phyloP scores from a whole-genome alignment of 2,888 invertebrate species.

The Drosophila nr. perissopoda region DNA sequence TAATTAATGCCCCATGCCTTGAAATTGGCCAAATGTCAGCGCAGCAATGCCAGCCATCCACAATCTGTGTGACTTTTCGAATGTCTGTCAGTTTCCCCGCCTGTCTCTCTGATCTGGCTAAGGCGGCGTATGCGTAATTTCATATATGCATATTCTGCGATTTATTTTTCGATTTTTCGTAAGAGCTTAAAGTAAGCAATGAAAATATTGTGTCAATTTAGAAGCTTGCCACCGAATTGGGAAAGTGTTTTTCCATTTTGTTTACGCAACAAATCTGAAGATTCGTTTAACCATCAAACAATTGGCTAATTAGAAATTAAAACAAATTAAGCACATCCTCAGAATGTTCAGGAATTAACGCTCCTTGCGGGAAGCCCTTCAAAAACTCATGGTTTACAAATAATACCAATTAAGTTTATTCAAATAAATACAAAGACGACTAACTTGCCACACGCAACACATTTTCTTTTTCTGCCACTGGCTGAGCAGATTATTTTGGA shows the following conservation, averaged over 20 bases:
- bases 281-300: neutral
- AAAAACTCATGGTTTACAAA: neutral
- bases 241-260: neutral
- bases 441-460: neutral
- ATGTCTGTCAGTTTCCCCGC: neutral
- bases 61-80: neutral
- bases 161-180: neutral
- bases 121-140: slow-evolving; percentile 70
- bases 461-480: neutral
- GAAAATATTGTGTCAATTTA: neutral
- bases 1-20: slow-evolving; percentile 62
- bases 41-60: slow-evolving; percentile 22
- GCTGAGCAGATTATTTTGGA: neutral
- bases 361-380: neutral
- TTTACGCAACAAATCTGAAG: neutral
- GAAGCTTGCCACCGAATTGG: neutral
- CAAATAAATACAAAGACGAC: no score
- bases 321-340: neutral
- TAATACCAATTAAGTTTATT: neutral
- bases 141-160: neutral
- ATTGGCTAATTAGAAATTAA: neutral
- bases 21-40: slow-evolving; percentile 60
- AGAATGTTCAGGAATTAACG: neutral
- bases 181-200: neutral
- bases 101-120: slow-evolving; percentile 22